phyloP scores from a whole-genome alignment of 2,888 invertebrate species.

The Hyposoter didymator region DNA sequence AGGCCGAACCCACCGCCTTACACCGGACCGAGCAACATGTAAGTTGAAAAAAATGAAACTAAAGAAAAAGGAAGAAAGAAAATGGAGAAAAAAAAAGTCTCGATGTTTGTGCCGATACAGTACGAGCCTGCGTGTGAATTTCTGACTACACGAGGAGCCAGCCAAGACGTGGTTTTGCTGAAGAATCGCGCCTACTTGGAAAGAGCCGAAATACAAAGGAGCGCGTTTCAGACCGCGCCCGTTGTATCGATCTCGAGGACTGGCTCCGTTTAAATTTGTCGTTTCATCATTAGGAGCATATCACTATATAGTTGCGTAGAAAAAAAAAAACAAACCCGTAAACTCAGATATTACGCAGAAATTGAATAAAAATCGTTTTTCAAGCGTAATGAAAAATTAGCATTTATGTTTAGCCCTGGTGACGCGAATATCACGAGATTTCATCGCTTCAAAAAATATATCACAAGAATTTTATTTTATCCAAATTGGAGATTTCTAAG shows the following conservation, averaged over 20 bases:
- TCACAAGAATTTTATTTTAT: too few species aligned
- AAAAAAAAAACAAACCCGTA: not conserved
- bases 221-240: constrained; percentile 57
- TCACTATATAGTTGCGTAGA: not conserved
- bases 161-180: constrained; percentile 86
- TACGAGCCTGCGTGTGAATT: constrained; percentile 83
- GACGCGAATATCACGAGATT: too few species aligned
- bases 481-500: too few species aligned
- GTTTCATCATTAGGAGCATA: not conserved
- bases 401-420: not conserved
- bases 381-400: not conserved
- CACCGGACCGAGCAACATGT: constrained; percentile 85
- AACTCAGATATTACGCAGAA: not conserved
- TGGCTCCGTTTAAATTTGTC: constrained; percentile 73
- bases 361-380: not conserved
- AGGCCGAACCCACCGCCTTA: constrained; percentile 88
- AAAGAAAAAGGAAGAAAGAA: constrained; percentile 27
- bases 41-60: constrained; percentile 71
- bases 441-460: too few species aligned
- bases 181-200: constrained; percentile 64
- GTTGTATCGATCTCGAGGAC: constrained; percentile 75
- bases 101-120: constrained; percentile 70
- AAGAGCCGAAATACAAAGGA: constrained; percentile 55
- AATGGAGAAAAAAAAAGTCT: not conserved
- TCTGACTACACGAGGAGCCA: constrained; percentile 86